Conservation (phyloP, 2,797 vertebrate species). For the Podarcis siculus region DNA sequence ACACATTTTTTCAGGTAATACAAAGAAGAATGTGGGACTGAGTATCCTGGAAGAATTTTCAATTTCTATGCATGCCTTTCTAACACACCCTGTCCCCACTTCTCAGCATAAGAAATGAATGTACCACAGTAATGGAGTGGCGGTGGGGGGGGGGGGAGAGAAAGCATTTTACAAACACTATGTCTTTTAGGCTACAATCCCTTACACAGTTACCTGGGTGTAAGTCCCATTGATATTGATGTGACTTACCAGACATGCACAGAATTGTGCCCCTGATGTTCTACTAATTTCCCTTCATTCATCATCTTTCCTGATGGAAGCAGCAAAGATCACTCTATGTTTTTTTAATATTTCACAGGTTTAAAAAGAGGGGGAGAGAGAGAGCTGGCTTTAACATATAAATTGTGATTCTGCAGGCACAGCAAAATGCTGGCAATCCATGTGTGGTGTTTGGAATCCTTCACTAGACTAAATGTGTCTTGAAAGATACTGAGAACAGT, state of each 20-base stretch:
- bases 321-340: background rate
- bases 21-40: constrained; percentile 73
- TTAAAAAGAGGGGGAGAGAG: too few species aligned
- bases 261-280: background rate
- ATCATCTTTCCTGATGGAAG: background rate
- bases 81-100: constrained; percentile 27
- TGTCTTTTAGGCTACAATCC: background rate
- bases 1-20: background rate
- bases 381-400: constrained; percentile 46
- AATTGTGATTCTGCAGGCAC: constrained; percentile 55
- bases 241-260: background rate
- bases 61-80: constrained; percentile 23
- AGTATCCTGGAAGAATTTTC: constrained; percentile 58
- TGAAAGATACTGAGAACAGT: constrained; percentile 65
- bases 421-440: constrained; percentile 70
- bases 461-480: constrained; percentile 64
- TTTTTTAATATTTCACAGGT: background rate
- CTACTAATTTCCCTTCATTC: constrained; percentile 28
- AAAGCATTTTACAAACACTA: constrained; percentile 41
- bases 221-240: background rate
- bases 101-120: constrained; percentile 17
- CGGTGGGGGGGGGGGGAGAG: background rate
- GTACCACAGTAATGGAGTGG: constrained; percentile 32
- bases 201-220: background rate
- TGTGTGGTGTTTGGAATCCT: constrained; percentile 59